These are phyloP conservation scores for Tetropium fuscum DNA, from an alignment of 2,888 invertebrate genomes.

Conservation along the genomic window DNA sequence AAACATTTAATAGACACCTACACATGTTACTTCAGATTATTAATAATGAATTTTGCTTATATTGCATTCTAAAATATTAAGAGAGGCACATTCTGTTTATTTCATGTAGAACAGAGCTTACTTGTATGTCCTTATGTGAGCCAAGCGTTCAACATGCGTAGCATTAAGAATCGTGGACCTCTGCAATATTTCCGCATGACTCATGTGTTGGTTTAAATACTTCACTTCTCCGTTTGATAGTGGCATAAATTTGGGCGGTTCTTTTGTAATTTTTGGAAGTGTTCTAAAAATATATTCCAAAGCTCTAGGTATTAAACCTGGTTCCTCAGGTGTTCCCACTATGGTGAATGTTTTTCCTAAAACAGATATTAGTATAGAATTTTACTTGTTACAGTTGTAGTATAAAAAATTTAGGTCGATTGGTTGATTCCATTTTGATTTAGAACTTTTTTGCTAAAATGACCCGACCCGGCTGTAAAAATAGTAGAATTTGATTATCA, in stretches of 20 bases:
- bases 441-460: too few relatives aligned
- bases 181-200: conserved; percentile 55
- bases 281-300: conserved; percentile 68
- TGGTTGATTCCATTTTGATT: too few relatives aligned
- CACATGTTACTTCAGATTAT: too few relatives aligned
- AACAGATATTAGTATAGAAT: too few relatives aligned
- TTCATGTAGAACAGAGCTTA: conserved; percentile 15
- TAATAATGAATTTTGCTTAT: too few relatives aligned
- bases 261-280: conserved; percentile 51
- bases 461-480: too few relatives aligned
- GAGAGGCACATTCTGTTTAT: conserved; percentile 11
- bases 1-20: too few relatives aligned
- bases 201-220: conserved; percentile 41
- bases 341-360: conserved; percentile 62
- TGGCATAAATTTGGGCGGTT: conserved; percentile 63
- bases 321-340: conserved; percentile 69
- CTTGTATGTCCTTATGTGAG: conserved; percentile 45
- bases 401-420: too few relatives aligned
- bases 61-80: conserved; percentile 28
- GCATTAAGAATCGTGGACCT: conserved; percentile 53
- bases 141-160: conserved; percentile 37
- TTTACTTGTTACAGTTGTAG: too few relatives aligned
- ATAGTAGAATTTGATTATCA: too few relatives aligned
- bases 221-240: conserved; percentile 52
- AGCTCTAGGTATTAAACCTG: conserved; percentile 74